These are phyloP conservation scores for Prietella phreatophila DNA, from an alignment of 2,113 vertebrate species.

Conservation along the genomic window DNA sequence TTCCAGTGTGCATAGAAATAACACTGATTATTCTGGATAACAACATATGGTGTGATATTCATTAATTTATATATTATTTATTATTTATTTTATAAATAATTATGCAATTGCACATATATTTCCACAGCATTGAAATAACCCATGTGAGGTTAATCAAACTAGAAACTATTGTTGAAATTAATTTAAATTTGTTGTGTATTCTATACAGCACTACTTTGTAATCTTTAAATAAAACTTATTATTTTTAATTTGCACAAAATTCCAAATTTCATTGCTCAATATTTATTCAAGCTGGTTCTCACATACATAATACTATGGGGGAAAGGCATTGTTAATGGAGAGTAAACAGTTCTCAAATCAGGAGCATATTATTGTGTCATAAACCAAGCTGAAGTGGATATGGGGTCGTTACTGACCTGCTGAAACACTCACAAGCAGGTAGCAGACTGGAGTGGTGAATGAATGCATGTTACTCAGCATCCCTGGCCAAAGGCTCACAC, in stretches of 20 bases:
- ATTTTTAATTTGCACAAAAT: neutral
- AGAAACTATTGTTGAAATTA: neutral
- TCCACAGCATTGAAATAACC: neutral
- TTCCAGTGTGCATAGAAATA: neutral
- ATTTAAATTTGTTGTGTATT: neutral
- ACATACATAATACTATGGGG: neutral
- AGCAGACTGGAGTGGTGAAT: constrained; percentile 38
- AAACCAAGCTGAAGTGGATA: neutral
- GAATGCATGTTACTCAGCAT: constrained; percentile 45
- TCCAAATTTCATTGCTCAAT: neutral
- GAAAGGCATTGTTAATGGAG: neutral
- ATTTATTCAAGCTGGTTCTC: neutral
- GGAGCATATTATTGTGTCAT: neutral
- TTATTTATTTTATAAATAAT: neutral
- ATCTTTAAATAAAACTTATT: neutral
- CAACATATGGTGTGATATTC: neutral
- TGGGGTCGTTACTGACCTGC: constrained; percentile 43
- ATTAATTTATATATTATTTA: neutral
- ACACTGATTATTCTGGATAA: neutral
- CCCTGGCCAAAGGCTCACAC: constrained; percentile 41
- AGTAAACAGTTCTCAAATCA: neutral
- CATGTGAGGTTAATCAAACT: neutral
- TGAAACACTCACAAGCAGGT: constrained; percentile 48
- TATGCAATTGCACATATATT: neutral
- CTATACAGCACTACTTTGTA: neutral